Conservation (phyloP, 2,113 vertebrate species). For the Aldabrachelys gigantea region DNA sequence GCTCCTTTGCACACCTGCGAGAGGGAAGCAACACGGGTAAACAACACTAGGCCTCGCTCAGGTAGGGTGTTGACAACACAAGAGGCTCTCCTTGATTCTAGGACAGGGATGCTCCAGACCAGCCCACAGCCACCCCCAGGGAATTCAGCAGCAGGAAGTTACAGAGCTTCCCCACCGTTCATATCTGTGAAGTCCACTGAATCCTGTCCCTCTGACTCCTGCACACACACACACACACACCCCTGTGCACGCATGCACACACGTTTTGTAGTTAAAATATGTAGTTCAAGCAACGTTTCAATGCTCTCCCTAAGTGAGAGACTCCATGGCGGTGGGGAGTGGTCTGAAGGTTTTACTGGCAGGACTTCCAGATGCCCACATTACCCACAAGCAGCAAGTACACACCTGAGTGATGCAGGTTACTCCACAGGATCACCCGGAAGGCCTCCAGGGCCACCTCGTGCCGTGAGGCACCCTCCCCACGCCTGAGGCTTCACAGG, state of each 20-base stretch:
- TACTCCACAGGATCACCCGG: background rate
- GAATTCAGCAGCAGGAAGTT: rapidly evolving
- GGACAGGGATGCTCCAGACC: rapidly evolving
- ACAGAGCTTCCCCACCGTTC: rapidly evolving
- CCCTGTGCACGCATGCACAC: rapidly evolving
- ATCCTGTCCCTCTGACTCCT: background rate
- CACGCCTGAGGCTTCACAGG: background rate
- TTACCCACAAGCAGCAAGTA: too few relatives aligned
- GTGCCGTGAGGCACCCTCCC: rapidly evolving
- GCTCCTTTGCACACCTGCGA: constrained; percentile 93
- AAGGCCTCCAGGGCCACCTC: rapidly evolving
- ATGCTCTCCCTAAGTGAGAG: background rate
- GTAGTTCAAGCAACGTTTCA: background rate
- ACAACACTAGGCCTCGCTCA: background rate
- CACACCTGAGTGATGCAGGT: too few relatives aligned
- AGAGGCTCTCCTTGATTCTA: rapidly evolving
- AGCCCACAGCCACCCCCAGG: rapidly evolving
- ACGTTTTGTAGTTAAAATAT: background rate
- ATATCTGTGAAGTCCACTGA: background rate
- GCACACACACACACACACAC: background rate
- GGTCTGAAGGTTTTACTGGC: rapidly evolving
- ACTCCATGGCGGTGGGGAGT: rapidly evolving
- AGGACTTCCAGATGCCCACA: rapidly evolving
- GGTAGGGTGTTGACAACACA: rapidly evolving
- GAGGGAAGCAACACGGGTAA: rapidly evolving